These are phyloP conservation scores for Ctenomys sociabilis DNA, from an alignment of 2,113 vertebrate genomes.

Conservation along the genomic window DNA sequence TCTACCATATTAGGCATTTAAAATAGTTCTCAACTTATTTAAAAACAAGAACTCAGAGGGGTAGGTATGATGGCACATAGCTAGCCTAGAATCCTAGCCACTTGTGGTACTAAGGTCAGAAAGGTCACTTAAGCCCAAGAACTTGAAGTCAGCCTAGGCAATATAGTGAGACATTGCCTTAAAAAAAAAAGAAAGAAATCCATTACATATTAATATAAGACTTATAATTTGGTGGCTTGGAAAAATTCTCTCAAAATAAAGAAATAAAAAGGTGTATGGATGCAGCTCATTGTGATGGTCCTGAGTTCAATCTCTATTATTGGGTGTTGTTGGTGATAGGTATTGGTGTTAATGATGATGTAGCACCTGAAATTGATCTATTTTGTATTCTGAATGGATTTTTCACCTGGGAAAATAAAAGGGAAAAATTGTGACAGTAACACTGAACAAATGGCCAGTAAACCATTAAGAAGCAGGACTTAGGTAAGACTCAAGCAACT, in stretches of 20 bases:
- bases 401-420: slow-evolving; percentile 25
- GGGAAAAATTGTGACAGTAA: background rate
- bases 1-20: background rate
- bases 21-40: slow-evolving; percentile 23
- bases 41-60: background rate
- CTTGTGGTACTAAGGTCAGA: background rate
- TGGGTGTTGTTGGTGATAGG: background rate
- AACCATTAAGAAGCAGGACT: background rate
- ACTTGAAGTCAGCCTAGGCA: background rate
- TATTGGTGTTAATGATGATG: background rate
- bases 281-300: background rate
- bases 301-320: background rate
- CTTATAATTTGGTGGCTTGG: background rate
- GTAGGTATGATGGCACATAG: background rate
- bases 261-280: background rate
- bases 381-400: background rate
- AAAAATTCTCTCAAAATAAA: background rate
- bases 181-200: background rate
- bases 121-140: background rate
- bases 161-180: background rate
- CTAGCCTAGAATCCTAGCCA: background rate
- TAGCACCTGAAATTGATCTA: slow-evolving; percentile 28
- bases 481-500: background rate
- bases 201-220: background rate
- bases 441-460: background rate